Evolutionary conservation across 2,113 vertebrate species (phyloP).

Genomic region (Otolemur garnettii): DNA sequence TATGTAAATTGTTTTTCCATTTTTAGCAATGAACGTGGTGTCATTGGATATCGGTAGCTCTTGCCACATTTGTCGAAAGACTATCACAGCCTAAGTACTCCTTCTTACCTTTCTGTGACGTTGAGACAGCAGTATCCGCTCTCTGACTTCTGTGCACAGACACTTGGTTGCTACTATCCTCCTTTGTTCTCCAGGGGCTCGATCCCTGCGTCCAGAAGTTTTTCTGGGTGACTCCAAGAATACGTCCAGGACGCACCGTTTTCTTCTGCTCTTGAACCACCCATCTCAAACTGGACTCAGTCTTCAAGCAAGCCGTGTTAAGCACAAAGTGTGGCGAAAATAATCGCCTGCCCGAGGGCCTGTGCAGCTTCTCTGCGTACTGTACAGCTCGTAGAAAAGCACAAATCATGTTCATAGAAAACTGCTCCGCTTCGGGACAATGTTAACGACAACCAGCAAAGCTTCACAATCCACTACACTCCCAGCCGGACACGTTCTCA

Average conservation of each 20-base stretch:
- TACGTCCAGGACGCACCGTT: neutral
- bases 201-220: conserved; percentile 82
- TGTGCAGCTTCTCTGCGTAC: conserved; percentile 57
- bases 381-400: conserved; percentile 62
- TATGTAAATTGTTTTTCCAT: neutral
- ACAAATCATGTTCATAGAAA: conserved; percentile 78
- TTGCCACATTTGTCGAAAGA: neutral
- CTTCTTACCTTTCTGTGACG: conserved; percentile 91
- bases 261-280: neutral
- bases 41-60: neutral
- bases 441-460: neutral
- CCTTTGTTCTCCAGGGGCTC: conserved; percentile 72
- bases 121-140: conserved; percentile 83
- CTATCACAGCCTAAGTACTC: neutral
- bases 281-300: conserved; percentile 6
- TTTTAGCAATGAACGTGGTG: neutral
- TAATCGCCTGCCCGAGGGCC: neutral
- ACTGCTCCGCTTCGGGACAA: rapidly evolving
- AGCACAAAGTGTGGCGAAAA: neutral
- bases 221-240: neutral
- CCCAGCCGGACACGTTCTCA: neutral
- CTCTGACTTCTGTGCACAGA: conserved; percentile 83
- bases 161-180: conserved; percentile 68
- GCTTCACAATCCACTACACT: neutral
- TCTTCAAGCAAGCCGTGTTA: neutral